Evolutionary conservation across 1,140 invertebrate genomes (phyloP).

Genomic region (Saccostrea echinata): DNA sequence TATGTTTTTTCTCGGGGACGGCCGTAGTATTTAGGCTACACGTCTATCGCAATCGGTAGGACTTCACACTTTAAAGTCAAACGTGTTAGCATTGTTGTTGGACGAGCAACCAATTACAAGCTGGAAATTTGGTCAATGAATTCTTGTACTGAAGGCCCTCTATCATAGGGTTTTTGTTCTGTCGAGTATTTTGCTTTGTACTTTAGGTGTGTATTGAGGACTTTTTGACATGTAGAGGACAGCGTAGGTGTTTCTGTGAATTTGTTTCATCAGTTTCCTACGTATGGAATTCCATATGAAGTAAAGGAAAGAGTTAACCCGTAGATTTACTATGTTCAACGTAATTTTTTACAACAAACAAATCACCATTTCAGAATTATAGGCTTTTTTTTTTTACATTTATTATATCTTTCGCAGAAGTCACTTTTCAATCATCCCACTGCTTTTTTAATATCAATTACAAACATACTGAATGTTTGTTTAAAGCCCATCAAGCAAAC

Average conservation of each 20-base stretch:
- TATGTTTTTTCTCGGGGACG: conserved; percentile 12
- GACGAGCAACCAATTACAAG: conserved; percentile 3
- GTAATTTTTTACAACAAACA: too few relatives aligned
- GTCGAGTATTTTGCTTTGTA: neutral
- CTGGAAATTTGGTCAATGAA: neutral
- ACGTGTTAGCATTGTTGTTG: neutral
- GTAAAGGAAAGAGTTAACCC: neutral
- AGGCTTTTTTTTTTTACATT: too few relatives aligned
- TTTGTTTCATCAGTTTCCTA: neutral
- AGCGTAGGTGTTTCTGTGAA: neutral
- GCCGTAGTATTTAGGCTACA: neutral
- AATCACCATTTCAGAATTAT: too few relatives aligned
- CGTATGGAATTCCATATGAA: neutral
- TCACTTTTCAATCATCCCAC: too few relatives aligned
- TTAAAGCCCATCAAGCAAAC: too few relatives aligned
- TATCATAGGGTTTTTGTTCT: neutral
- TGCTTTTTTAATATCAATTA: too few relatives aligned
- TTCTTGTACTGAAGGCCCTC: neutral
- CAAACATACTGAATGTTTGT: too few relatives aligned
- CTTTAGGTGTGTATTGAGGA: neutral
- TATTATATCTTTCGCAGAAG: too few relatives aligned
- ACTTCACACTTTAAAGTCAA: conserved; percentile 13
- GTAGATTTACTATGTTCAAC: neutral
- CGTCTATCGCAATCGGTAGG: neutral
- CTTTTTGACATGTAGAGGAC: neutral